These are phyloP conservation scores for Pterocles burchelli DNA, from an alignment of 2,113 vertebrate genomes.

Conservation along the genomic window DNA sequence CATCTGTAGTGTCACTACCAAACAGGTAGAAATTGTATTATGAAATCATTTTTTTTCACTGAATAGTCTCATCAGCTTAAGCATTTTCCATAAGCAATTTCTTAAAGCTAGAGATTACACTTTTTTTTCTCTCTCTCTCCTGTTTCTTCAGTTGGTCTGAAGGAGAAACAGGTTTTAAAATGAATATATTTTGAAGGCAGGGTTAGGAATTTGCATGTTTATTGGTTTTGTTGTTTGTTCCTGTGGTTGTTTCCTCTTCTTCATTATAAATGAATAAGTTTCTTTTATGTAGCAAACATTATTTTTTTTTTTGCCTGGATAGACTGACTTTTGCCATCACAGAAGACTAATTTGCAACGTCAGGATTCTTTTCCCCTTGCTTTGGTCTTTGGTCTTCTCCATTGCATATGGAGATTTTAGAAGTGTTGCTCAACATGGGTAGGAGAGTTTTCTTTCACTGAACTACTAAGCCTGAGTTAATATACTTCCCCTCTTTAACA, in stretches of 20 bases:
- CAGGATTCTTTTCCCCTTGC: background rate
- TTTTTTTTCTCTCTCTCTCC: background rate
- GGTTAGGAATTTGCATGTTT: constrained; percentile 63
- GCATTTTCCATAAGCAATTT: constrained; percentile 21
- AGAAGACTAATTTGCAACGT: background rate
- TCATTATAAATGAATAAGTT: constrained; percentile 40
- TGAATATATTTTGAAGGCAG: constrained; percentile 30
- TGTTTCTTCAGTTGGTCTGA: constrained; percentile 28
- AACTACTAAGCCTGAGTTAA: background rate
- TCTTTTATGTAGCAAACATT: background rate
- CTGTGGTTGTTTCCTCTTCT: background rate
- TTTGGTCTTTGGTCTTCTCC: background rate
- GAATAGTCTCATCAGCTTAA: constrained; percentile 10
- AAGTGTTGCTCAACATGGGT: background rate
- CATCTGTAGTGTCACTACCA: constrained; percentile 7
- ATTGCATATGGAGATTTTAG: background rate
- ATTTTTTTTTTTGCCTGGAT: background rate
- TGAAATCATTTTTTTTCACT: constrained; percentile 28
- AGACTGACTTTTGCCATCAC: background rate
- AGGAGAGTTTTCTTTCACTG: background rate
- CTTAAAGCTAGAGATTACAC: constrained; percentile 15
- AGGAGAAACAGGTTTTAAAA: constrained; percentile 48
- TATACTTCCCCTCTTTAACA: background rate
- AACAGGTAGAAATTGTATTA: constrained; percentile 16
- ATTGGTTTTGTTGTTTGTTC: constrained; percentile 51